phyloP scores from a whole-genome alignment of 1,140 invertebrate genomes.

The Polyergus mexicanus region DNA sequence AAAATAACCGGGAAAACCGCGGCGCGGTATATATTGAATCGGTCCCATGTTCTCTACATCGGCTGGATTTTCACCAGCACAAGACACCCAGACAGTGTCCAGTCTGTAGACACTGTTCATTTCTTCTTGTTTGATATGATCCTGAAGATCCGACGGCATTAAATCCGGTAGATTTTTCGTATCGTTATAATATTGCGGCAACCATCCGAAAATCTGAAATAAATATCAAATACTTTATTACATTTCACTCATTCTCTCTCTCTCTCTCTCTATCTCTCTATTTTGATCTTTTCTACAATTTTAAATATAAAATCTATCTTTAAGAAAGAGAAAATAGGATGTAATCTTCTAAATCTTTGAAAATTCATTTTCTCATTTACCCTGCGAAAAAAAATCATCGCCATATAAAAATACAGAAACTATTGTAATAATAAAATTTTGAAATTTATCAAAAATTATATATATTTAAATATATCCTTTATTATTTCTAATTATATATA shows the following conservation, averaged over 20 bases:
- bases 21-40: constrained; percentile 92
- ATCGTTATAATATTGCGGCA: constrained; percentile 91
- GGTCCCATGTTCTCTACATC: constrained; percentile 96
- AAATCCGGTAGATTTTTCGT: constrained; percentile 89
- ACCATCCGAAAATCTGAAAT: constrained; percentile 93
- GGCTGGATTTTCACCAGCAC: constrained; percentile 95
- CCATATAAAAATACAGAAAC: neutral
- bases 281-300: neutral
- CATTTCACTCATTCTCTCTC: neutral
- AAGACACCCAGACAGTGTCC: constrained; percentile 94
- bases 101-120: constrained; percentile 81
- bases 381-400: neutral
- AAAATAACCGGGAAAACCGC: constrained; percentile 92
- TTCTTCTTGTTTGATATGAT: constrained; percentile 88
- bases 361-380: neutral
- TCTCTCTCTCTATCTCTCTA: neutral
- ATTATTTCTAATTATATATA: neutral
- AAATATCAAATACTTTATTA: constrained; percentile 31
- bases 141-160: constrained; percentile 92
- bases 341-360: neutral
- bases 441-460: neutral
- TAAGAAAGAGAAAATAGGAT: neutral
- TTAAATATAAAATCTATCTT: neutral
- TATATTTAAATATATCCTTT: neutral
- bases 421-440: neutral